Evolutionary conservation across 2,113 vertebrate genomes (phyloP), one percentile per base, ranked within the genome.

Genomic region (Promerops cafer): DNA sequence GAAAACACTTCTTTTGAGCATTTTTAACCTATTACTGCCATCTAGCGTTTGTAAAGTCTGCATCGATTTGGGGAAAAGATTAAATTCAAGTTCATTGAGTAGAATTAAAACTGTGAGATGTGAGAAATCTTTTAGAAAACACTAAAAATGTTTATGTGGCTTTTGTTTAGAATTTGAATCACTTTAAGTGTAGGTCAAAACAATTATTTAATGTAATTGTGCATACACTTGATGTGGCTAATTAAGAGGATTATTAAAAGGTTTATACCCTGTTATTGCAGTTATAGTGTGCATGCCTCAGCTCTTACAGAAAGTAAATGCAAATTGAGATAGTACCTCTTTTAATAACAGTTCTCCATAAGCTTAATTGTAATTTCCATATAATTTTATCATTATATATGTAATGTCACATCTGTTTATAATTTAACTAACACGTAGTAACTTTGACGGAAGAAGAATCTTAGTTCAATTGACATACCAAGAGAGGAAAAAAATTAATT

Each of bases 11-110:
- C 19, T 37, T 21, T 78, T 57, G n/a, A 57, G 20, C 1, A 16
- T 94, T 92, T 81, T 87, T 93, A 84, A 76, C 90, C 65, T 91
- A 49, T 83, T 94, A 64, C 96, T 98, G 98, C 98, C 98, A 97
- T 83, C 98, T 98, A 97, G 97, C 3, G 98, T 92, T 64, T 44
- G 3, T 69, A 53, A 91, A 65, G 53, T 64, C 92, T 83, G 5
- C 10, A 22, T 60, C 0, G 0, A 13, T 52, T 65, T 59, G 61
- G 12, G 56, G 24, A 66, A 74, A 60, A 65, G 14, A 24, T 49
- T 19, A 27, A 35, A 59, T 78, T 79, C 42, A 2, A 10, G n/a
- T 87, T 81, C 0, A 1, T 31, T 69, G 14, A 75, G 45, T 27
- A 82, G 33, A 90, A 31, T 8, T 53, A 22, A 65, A 76, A 27